Percentiles rank a stretch among this genome's conserved stretches.
Evolutionary conservation across 2,113 vertebrate genomes (phyloP).

Genomic region (Bothrops jararaca): DNA sequence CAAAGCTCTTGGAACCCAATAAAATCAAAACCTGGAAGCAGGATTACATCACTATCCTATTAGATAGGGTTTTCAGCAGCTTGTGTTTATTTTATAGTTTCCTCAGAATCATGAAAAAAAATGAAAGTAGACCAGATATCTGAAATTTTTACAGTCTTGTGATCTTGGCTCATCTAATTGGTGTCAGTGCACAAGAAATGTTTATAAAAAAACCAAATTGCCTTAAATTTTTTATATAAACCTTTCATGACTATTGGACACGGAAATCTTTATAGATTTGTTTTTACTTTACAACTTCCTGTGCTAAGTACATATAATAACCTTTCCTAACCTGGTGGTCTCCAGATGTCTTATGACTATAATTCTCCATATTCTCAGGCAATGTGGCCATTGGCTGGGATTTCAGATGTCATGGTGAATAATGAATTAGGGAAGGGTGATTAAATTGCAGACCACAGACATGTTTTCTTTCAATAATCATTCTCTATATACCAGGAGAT

Average conservation of each 20-base stretch:
- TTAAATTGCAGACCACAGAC: neutral
- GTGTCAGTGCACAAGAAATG: neutral
- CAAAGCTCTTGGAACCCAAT: neutral
- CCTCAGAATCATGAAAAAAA: neutral
- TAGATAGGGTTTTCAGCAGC: neutral
- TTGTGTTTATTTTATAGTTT: rapidly evolving
- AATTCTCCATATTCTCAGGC: neutral
- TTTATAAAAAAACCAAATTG: neutral
- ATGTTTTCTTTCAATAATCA: neutral
- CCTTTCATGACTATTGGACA: neutral
- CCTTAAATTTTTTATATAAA: neutral
- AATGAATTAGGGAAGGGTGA: neutral
- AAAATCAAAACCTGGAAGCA: neutral
- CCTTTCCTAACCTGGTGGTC: neutral
- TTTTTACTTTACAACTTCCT: neutral
- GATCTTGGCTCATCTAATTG: neutral
- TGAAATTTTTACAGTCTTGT: neutral
- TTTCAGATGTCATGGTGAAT: neutral
- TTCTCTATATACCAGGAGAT: neutral
- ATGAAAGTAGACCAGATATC: neutral
- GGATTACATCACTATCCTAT: neutral
- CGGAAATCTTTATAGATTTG: neutral
- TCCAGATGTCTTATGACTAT: neutral
- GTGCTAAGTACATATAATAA: neutral
- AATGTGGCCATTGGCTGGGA: neutral